A percentile compares a stretch with the other conserved stretches of the same genome.
These are phyloP conservation scores for Nipponacmea schrenckii DNA, from an alignment of 2,888 invertebrate species.

Conservation along the genomic window DNA sequence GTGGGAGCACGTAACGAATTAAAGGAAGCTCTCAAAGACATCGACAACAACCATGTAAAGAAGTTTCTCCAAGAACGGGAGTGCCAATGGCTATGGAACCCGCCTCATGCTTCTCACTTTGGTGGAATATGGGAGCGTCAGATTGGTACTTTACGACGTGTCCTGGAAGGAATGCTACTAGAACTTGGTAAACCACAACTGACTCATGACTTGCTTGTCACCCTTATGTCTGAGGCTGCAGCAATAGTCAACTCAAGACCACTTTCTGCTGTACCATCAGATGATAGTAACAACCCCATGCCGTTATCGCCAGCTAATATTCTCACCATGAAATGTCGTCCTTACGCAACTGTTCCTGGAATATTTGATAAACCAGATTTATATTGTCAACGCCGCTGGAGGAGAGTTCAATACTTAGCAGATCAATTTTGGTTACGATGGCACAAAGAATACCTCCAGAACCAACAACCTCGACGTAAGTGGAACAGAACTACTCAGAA, in stretches of 20 bases:
- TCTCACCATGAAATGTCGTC: slow-evolving; percentile 17
- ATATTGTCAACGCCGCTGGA: slow-evolving; percentile 18
- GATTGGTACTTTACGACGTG: too few species aligned
- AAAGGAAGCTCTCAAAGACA: too few species aligned
- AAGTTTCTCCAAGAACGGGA: too few species aligned
- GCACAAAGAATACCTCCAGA: slow-evolving; percentile 20
- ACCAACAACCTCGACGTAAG: slow-evolving; percentile 19
- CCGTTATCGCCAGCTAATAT: slow-evolving; percentile 17
- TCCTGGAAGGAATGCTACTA: too few species aligned
- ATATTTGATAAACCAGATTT: slow-evolving; percentile 16
- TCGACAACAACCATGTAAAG: too few species aligned
- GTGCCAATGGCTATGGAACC: too few species aligned
- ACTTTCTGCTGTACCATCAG: slow-evolving; percentile 17
- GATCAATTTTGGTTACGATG: slow-evolving; percentile 26
- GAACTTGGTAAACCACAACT: too few species aligned
- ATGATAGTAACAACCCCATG: slow-evolving; percentile 20
- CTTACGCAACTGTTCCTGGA: neutral
- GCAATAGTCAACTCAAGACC: slow-evolving; percentile 5
- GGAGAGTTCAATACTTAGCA: slow-evolving; percentile 19
- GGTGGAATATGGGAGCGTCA: too few species aligned
- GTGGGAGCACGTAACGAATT: too few species aligned
- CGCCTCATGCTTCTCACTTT: too few species aligned
- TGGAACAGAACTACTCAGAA: slow-evolving; percentile 20
- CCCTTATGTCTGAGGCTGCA: neutral
- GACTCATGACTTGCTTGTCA: too few species aligned